Percentiles rank a stretch among this genome's conserved stretches.
These are phyloP conservation scores for Misgurnus mizolepis DNA, from an alignment of 2,113 vertebrate genomes.

Conservation along the genomic window DNA sequence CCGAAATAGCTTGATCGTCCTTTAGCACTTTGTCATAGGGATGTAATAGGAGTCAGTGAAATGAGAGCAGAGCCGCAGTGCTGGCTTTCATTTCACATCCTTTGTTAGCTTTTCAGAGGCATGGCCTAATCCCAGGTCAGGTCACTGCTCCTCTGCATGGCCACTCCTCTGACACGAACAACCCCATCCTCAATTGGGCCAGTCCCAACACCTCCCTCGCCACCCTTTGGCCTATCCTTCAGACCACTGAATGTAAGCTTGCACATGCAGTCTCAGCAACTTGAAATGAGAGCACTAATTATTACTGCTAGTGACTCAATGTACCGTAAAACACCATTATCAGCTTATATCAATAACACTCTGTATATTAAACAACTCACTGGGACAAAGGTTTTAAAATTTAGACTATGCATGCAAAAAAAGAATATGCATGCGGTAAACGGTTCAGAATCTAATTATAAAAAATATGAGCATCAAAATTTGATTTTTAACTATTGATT, in stretches of 20 bases:
- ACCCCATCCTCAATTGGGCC: neutral
- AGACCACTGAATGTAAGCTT: constrained; percentile 47
- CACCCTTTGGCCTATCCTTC: constrained; percentile 48
- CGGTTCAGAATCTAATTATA: neutral
- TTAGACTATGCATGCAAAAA: neutral
- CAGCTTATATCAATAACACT: neutral
- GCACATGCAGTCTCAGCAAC: constrained; percentile 20
- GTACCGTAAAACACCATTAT: constrained; percentile 26
- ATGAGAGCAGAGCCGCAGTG: neutral
- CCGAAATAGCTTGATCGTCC: constrained; percentile 6
- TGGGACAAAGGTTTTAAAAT: neutral
- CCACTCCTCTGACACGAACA: constrained; percentile 4
- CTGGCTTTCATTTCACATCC: constrained; percentile 50
- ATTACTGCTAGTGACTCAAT: constrained; percentile 22
- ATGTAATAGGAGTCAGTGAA: constrained; percentile 44
- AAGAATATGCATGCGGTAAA: neutral
- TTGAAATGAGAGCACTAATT: neutral
- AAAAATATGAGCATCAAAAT: no score
- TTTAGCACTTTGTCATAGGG: constrained; percentile 36
- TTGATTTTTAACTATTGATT: no score
- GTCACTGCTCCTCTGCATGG: constrained; percentile 31
- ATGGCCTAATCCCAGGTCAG: constrained; percentile 45
- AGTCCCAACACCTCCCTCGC: neutral
- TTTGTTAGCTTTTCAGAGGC: constrained; percentile 50
- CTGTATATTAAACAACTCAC: neutral